A percentile compares a stretch with the other conserved stretches of the same genome.
Evolutionary conservation across 2,888 invertebrate genomes (phyloP).

Genomic region (Arrhopalites spinosus): DNA sequence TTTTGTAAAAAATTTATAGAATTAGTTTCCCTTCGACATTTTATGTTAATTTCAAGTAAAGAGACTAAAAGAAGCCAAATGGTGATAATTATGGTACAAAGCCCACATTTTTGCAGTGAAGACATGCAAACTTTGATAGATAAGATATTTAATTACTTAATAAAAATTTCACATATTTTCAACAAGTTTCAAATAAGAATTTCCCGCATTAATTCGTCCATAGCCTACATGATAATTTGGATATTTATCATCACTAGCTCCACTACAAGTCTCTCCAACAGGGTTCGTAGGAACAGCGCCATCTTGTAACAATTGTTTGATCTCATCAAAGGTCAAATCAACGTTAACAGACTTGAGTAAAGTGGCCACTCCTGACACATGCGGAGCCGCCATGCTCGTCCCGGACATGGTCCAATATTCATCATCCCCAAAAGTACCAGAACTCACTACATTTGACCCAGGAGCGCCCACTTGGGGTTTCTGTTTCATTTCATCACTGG

Average conservation of each 20-base stretch:
- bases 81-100: too few relatives aligned
- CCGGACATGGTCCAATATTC: neutral
- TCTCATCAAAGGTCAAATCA: neutral
- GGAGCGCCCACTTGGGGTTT: constrained; percentile 2
- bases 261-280: neutral
- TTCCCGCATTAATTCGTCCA: neutral
- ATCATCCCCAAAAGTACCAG: neutral
- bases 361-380: neutral
- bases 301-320: neutral
- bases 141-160: too few relatives aligned
- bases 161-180: too few relatives aligned
- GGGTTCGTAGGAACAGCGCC: neutral
- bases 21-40: too few relatives aligned
- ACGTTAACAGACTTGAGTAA: neutral
- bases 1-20: too few relatives aligned
- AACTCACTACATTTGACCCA: neutral
- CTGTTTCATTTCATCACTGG: neutral
- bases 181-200: too few relatives aligned
- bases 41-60: too few relatives aligned
- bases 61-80: too few relatives aligned
- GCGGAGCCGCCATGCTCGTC: constrained; percentile 9
- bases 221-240: neutral
- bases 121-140: too few relatives aligned
- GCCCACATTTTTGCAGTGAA: too few relatives aligned
- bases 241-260: neutral